Conservation (phyloP, 2,797 vertebrate species). For the Syngnathus acus region DNA sequence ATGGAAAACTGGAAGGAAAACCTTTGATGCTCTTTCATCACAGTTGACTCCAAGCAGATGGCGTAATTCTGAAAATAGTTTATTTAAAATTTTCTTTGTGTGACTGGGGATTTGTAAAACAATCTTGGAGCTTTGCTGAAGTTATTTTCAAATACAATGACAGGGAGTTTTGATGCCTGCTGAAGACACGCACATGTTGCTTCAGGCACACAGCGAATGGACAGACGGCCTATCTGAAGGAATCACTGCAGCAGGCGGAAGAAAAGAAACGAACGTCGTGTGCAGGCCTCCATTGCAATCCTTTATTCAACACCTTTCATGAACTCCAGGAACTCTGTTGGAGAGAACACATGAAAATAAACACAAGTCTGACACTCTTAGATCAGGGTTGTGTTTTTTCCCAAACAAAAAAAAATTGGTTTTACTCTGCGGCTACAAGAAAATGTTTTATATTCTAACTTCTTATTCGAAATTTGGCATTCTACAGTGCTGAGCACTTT, state of each 20-base stretch:
- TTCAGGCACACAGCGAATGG: neutral
- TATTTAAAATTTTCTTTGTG: neutral
- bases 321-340: constrained; percentile 76
- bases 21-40: neutral
- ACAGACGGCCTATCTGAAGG: neutral
- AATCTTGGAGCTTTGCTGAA: neutral
- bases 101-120: neutral
- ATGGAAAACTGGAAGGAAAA: no score
- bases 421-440: neutral
- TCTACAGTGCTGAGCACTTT: neutral
- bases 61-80: neutral
- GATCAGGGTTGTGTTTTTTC: no score
- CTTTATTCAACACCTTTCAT: constrained; percentile 78
- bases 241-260: neutral
- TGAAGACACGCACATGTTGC: neutral
- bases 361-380: neutral
- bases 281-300: neutral
- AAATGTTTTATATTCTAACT: no score
- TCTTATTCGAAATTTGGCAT: neutral
- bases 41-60: neutral
- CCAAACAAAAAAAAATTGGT: no score
- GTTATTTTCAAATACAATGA: neutral
- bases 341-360: constrained; percentile 17
- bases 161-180: neutral
- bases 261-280: neutral